These are phyloP conservation scores for Carabus problematicus DNA, from an alignment of 2,888 invertebrate species.

Conservation along the genomic window DNA sequence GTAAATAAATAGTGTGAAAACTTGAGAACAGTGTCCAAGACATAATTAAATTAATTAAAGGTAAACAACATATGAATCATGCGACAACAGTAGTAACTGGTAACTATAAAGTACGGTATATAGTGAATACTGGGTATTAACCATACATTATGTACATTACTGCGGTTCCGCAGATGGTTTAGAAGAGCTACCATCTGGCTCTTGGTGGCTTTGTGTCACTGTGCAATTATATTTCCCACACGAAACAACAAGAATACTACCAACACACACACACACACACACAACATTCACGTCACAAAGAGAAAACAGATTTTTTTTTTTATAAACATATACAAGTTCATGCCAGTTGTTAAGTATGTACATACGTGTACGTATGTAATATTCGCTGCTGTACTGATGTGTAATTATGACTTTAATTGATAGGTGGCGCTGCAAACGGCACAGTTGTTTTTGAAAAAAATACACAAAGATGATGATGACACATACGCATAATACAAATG, in stretches of 20 bases:
- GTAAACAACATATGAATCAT: conserved; percentile 12
- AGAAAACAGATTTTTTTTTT: too few species aligned
- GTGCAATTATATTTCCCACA: conserved; percentile 29
- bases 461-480: conserved; percentile 1
- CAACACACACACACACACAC: too few species aligned
- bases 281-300: too few species aligned
- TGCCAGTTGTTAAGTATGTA: conserved; percentile 7
- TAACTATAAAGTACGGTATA: too few species aligned
- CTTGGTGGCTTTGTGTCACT: conserved; percentile 10
- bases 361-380: background rate
- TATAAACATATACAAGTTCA: too few species aligned
- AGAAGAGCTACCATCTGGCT: background rate
- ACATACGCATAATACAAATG: conserved; percentile 4
- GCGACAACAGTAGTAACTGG: too few species aligned
- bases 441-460: conserved; percentile 7
- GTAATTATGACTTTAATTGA: conserved; percentile 26
- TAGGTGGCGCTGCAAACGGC: too few species aligned
- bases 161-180: conserved; percentile 11
- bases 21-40: too few species aligned
- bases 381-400: background rate
- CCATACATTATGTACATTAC: too few species aligned
- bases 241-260: conserved; percentile 5
- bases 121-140: too few species aligned
- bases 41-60: too few species aligned
- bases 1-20: too few species aligned